A percentile compares a stretch with the other conserved stretches of the same genome.
Evolutionary conservation across 2,113 vertebrate genomes (phyloP).

Genomic region (Myrmecobius fasciatus): DNA sequence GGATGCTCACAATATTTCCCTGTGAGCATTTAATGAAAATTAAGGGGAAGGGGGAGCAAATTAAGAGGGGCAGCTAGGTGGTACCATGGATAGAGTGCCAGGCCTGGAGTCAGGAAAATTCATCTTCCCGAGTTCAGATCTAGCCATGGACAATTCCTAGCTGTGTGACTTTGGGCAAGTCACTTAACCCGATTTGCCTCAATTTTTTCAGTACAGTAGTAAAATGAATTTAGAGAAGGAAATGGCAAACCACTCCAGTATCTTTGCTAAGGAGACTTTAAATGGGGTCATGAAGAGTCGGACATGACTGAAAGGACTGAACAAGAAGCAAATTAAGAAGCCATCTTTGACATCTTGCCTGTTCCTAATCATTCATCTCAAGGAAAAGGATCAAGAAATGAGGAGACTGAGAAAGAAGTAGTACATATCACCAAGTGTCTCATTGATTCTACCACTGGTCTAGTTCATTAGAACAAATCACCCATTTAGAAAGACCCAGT

Average conservation of each 20-base stretch:
- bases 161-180: not conserved
- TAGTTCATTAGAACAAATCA: not conserved
- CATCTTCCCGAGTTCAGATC: not conserved
- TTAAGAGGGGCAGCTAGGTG: not conserved
- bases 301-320: not conserved
- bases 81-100: not conserved
- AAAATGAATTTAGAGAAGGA: not conserved
- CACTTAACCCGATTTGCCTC: not conserved
- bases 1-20: not conserved
- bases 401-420: conserved; percentile 14
- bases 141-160: not conserved
- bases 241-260: not conserved
- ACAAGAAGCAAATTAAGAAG: conserved; percentile 14
- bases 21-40: conserved; percentile 5
- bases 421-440: not conserved
- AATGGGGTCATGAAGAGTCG: not conserved
- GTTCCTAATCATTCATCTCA: conserved; percentile 17
- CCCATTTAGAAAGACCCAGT: not conserved
- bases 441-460: not conserved
- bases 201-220: not conserved
- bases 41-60: not conserved
- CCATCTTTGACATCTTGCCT: conserved; percentile 19
- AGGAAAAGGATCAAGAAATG: conserved; percentile 10
- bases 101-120: not conserved
- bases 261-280: not conserved